Evolutionary conservation across 2,113 vertebrate species (phyloP).

Genomic region (Fulica atra): DNA sequence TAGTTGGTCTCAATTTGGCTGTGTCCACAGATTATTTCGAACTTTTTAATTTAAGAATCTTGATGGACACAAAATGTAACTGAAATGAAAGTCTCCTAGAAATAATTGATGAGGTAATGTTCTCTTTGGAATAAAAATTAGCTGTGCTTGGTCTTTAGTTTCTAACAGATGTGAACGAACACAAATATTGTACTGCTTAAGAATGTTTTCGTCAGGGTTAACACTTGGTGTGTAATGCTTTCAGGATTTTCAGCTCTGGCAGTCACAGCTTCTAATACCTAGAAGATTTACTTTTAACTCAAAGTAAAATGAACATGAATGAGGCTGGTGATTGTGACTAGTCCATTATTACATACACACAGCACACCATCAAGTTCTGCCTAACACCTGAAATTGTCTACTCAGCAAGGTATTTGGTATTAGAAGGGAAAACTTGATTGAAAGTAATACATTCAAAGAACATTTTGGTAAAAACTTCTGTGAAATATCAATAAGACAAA

Average conservation of each 20-base stretch:
- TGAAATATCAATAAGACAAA: not conserved
- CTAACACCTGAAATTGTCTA: not conserved
- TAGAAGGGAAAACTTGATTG: not conserved
- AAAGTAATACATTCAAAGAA: not conserved
- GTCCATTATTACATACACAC: not conserved
- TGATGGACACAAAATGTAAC: conserved; percentile 41
- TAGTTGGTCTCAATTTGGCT: conserved; percentile 19
- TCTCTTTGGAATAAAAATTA: conserved; percentile 22
- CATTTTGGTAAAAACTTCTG: not conserved
- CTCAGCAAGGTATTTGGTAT: not conserved
- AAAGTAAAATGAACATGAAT: not conserved
- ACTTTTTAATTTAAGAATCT: conserved; percentile 44
- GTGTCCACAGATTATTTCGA: conserved; percentile 39
- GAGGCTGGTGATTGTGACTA: not conserved
- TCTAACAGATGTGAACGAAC: not conserved
- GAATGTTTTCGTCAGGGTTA: not conserved
- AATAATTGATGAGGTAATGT: conserved; percentile 40
- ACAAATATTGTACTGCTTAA: not conserved
- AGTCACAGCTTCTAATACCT: not conserved
- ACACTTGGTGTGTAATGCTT: not conserved
- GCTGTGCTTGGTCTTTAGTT: not conserved
- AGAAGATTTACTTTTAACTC: not conserved
- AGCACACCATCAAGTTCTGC: not conserved
- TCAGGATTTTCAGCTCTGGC: not conserved
- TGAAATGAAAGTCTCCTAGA: conserved; percentile 30